Evolutionary conservation across 2,113 vertebrate genomes (phyloP), one percentile per base, ranked within the genome.

Genomic region (Ariopsis seemanni): DNA sequence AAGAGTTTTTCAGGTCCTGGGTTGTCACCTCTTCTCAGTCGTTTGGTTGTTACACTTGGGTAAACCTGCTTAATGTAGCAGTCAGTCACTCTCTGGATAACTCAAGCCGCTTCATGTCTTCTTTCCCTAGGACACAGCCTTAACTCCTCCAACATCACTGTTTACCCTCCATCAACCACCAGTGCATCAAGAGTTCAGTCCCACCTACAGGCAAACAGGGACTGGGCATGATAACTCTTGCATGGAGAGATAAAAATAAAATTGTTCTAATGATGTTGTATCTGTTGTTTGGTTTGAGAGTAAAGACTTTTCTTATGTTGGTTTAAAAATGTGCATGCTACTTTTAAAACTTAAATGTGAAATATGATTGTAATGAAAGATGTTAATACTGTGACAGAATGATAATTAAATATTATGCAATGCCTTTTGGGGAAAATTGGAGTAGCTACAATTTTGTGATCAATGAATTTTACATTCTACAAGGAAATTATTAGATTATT

Each of bases 61-160:
- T 91, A 90, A 30, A 90, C 71, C 50, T 83, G 71, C 50, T 84
- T 90, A 62, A 92, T 67, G 71, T 92, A 90, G 62, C 77, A 27
- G 10, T 92, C 86, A 72, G 48, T 58, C 9, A 92, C 84, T 69
- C 55, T 85, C 63, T 91, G 88, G 50, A 93, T 89, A 22, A 90
- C 63, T 57, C 93, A 83, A 2, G 92, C 93, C 18, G 93, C 74
- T 11, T 92, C 93, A 7, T 14, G 53, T 34, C 93, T 92, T 25
- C 90, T 88, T 80, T 93, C 91, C 4, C 7, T 82, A 5, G 88
- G 84, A 78, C 90, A 91, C 63, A 93, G 91, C 10, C 91, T 85
- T 65, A 93, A 48, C 0, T 92, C 93, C 79, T 92, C 91, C 79
- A 92, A n/a, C 63, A 93, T 71, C 7, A 90, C 89, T 2, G 92